Base-by-base conservation (phyloP, 2,888 invertebrate genomes). In the Diadegma fenestrale region DNA sequence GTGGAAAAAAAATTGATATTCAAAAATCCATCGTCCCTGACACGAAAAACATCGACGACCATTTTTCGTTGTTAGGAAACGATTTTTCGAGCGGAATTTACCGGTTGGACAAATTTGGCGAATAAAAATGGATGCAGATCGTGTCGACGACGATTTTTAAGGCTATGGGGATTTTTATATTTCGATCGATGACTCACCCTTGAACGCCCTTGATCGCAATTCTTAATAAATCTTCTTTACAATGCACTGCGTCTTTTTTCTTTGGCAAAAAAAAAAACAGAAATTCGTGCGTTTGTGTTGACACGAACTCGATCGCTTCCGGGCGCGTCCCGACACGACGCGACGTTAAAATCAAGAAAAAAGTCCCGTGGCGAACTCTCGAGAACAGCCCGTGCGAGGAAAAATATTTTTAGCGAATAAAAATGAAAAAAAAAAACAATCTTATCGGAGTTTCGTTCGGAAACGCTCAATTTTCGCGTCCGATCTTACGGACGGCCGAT, bases 181-280 rank as follows among this genome's bases (percentile, higher is more conserved):
- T 86, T 86, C 84, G n/a, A 76, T 81, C 68, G 80, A 83, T 88
- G 85, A 89, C 88, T 87, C 88, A 89, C 88, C 87, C 85, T 79
- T 75, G 82, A 61, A 80, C 78, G 84, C 75, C 69, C 64, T 58
- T 48, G 37, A 30, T 19, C 51, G 79, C 79, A 82, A 85, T 79
- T 85, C 86, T 87, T 58, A 26, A 26, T 79, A 72, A 78, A 81
- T 78, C 78, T 81, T 84, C 58, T 71, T 58, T 69, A 43, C 72
- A 63, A 68, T 26, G 14, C 26, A 58, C 26, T 79, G 51, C 10
- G 19, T 19, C 7, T 51, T 10, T 22, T 33, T 41, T 45, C 17
- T n/a, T 41, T 8, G 22, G 26, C 10, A 58, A 26, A 3, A 12
- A 26, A 22, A 14, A 58, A 58, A 58, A 43, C 26, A 73, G n/a